These are phyloP conservation scores for Hydra vulgaris DNA, from an alignment of 30 jellyfish, hydroid and myxozoan genomes.

Conservation along the genomic window DNA sequence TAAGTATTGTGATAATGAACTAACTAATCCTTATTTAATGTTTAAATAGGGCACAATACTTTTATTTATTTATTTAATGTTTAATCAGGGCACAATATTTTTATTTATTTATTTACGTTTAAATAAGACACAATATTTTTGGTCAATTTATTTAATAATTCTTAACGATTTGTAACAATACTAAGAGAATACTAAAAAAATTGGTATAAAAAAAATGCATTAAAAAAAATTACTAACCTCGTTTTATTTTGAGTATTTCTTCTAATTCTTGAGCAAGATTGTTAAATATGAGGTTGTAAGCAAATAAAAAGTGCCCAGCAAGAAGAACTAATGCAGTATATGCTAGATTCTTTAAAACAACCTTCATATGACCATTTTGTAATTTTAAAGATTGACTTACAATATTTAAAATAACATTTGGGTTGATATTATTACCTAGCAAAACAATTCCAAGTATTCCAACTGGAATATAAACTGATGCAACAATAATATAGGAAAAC, in stretches of 20 bases:
- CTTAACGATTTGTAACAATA: neutral
- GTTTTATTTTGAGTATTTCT: neutral
- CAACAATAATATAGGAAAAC: neutral
- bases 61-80: too few species aligned
- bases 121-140: too few species aligned
- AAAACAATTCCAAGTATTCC: neutral
- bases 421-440: slow-evolving; percentile 7
- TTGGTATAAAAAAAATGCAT: too few species aligned
- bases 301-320: slow-evolving; percentile 13
- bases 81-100: neutral
- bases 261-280: slow-evolving; percentile 16
- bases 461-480: neutral
- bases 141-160: too few species aligned
- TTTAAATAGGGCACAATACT: neutral
- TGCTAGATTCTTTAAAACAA: neutral
- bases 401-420: slow-evolving; percentile 1
- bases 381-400: neutral
- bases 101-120: too few species aligned
- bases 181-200: too few species aligned
- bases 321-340: neutral
- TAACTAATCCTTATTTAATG: too few species aligned
- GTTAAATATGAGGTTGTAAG: slow-evolving; percentile 17
- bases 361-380: neutral
- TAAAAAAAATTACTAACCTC: neutral
- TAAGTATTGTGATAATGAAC: too few species aligned